These are phyloP conservation scores for Ptychochromis oligacanthus DNA, from an alignment of 2,113 vertebrate species.

Conservation along the genomic window DNA sequence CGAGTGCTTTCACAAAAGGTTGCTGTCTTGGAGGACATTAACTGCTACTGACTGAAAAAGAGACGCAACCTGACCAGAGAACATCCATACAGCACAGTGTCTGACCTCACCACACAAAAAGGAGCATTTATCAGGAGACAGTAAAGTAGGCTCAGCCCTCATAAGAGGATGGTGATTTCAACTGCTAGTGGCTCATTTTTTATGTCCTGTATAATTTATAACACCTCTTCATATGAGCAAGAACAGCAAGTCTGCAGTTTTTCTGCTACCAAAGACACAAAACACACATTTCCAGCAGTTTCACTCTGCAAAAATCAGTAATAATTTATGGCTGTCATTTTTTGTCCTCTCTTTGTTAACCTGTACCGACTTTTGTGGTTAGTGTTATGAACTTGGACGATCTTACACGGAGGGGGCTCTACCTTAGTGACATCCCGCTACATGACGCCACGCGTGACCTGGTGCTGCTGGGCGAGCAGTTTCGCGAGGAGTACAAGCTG, in stretches of 20 bases:
- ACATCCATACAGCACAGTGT: neutral
- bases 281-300: neutral
- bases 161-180: slow-evolving; percentile 16
- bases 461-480: slow-evolving; percentile 97
- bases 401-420: slow-evolving; percentile 93
- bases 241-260: neutral
- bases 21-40: slow-evolving; percentile 8
- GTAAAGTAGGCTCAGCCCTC: neutral
- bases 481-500: slow-evolving; percentile 97
- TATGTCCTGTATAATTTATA: slow-evolving; percentile 34
- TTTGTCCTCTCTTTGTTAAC: neutral
- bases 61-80: slow-evolving; percentile 8
- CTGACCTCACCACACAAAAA: slow-evolving; percentile 28
- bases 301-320: neutral
- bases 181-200: neutral
- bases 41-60: neutral
- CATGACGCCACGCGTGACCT: slow-evolving; percentile 97
- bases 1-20: slow-evolving; percentile 22
- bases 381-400: slow-evolving; percentile 99
- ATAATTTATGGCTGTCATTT: neutral
- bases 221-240: neutral
- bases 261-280: slow-evolving; percentile 1
- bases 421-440: slow-evolving; percentile 96
- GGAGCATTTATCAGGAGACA: slow-evolving; percentile 29
- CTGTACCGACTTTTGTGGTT: neutral